A percentile compares a stretch with the other conserved stretches of the same genome.
Evolutionary conservation across 2,888 invertebrate genomes (phyloP).

Genomic region (Spilarctia lutea): DNA sequence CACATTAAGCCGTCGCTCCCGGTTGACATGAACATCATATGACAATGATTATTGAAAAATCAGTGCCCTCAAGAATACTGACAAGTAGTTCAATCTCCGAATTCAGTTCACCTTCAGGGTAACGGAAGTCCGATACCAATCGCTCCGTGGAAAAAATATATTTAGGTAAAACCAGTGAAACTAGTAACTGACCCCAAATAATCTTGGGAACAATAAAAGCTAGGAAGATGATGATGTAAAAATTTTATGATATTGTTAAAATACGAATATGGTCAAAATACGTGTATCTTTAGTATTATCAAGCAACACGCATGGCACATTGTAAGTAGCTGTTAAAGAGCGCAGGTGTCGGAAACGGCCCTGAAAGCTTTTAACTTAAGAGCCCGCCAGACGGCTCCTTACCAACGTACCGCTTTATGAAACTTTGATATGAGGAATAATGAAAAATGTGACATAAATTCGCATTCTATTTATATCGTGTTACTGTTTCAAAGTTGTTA

Average conservation of each 20-base stretch:
- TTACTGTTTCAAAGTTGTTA: background rate
- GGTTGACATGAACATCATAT: too few relatives aligned
- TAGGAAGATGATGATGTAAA: too few relatives aligned
- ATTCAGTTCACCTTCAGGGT: too few relatives aligned
- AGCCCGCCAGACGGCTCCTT: conserved; percentile 41
- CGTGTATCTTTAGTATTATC: background rate
- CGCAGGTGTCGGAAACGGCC: conserved; percentile 47
- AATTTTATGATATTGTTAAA: background rate
- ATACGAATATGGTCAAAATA: background rate
- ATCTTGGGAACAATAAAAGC: too few relatives aligned
- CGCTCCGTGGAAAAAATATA: too few relatives aligned
- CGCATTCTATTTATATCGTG: background rate
- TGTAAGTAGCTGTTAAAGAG: conserved; percentile 46
- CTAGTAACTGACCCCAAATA: too few relatives aligned
- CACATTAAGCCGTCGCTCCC: too few relatives aligned
- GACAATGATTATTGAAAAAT: too few relatives aligned
- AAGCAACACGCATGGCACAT: conserved; percentile 24
- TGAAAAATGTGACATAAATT: conserved; percentile 33
- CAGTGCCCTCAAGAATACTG: too few relatives aligned
- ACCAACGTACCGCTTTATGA: conserved; percentile 40
- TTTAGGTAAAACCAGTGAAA: too few relatives aligned
- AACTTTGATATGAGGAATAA: conserved; percentile 50
- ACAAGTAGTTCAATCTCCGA: too few relatives aligned
- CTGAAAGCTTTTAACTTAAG: conserved; percentile 54
- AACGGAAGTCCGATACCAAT: too few relatives aligned